phyloP scores from a whole-genome alignment of 2,797 vertebrate genomes.

The Heteromormyrus szaboi region DNA sequence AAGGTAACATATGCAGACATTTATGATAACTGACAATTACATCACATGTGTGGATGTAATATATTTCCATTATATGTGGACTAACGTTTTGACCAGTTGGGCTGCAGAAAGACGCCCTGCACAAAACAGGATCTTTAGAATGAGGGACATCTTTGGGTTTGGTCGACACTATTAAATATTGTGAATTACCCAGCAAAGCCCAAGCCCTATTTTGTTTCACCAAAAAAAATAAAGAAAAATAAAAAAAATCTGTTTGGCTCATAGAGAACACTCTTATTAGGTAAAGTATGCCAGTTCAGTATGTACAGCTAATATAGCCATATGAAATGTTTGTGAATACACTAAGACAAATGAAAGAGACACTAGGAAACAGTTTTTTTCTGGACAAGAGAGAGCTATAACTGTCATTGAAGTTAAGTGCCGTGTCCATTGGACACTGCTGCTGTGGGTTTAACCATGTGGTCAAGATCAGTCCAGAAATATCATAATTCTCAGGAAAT shows the following conservation, averaged over 20 bases:
- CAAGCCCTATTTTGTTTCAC: neutral
- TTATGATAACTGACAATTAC: neutral
- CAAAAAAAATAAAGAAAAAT: neutral
- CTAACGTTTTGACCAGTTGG: conserved; percentile 24
- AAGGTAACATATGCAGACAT: neutral
- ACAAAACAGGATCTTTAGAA: neutral
- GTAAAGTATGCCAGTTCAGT: conserved; percentile 26
- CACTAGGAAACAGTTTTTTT: conserved; percentile 71
- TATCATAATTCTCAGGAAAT: conserved; percentile 44
- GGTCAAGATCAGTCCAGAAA: conserved; percentile 43
- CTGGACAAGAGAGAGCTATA: conserved; percentile 62
- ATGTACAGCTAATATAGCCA: conserved; percentile 56
- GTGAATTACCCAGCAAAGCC: conserved; percentile 9
- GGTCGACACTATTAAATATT: conserved; percentile 20
- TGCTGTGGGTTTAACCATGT: conserved; percentile 62
- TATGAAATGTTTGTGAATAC: conserved; percentile 63
- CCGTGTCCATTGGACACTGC: conserved; percentile 48
- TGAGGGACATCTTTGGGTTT: conserved; percentile 8
- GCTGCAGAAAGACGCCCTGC: conserved; percentile 17
- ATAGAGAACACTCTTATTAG: neutral
- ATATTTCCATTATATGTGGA: neutral
- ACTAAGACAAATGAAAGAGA: conserved; percentile 70
- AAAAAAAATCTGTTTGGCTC: neutral
- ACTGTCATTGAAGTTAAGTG: conserved; percentile 73
- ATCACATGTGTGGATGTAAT: neutral